phyloP scores from a whole-genome alignment of 2,888 invertebrate genomes.

The Brachynemurus nebulosus region DNA sequence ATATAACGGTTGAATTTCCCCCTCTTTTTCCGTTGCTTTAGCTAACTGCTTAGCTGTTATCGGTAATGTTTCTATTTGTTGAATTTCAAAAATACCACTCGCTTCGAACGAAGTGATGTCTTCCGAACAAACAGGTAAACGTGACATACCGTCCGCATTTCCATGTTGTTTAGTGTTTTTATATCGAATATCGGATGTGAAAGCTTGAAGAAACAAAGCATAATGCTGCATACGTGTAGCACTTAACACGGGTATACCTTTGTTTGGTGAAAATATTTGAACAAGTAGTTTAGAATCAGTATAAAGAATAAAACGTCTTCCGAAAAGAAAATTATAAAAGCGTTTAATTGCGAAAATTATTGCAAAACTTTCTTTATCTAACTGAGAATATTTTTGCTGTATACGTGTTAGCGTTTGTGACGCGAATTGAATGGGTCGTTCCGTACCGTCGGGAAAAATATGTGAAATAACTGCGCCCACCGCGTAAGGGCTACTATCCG shows the following conservation, averaged over 20 bases:
- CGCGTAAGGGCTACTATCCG: background rate
- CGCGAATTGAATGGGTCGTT: slow-evolving; percentile 23
- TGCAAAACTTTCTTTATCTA: slow-evolving; percentile 25
- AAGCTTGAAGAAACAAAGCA: too few species aligned
- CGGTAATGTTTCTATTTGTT: too few species aligned
- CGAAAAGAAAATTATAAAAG: slow-evolving; percentile 24
- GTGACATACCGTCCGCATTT: background rate
- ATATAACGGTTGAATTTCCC: too few species aligned
- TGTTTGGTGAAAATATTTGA: slow-evolving; percentile 23
- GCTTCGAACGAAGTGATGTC: too few species aligned
- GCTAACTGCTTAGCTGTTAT: too few species aligned
- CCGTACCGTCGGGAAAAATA: slow-evolving; percentile 18
- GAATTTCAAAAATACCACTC: too few species aligned
- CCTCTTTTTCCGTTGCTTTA: too few species aligned
- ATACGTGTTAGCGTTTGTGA: slow-evolving; percentile 22
- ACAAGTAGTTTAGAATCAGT: slow-evolving; percentile 24
- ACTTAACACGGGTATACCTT: slow-evolving; percentile 15
- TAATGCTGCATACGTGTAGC: slow-evolving; percentile 19
- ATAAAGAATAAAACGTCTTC: slow-evolving; percentile 23
- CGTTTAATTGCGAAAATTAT: slow-evolving; percentile 22
- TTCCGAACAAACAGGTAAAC: background rate
- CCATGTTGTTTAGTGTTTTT: too few species aligned
- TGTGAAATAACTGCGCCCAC: background rate
- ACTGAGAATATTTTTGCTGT: slow-evolving; percentile 25
- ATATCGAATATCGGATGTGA: too few species aligned